These are phyloP conservation scores for Tetropium fuscum DNA, from an alignment of 2,888 invertebrate genomes.

Conservation along the genomic window DNA sequence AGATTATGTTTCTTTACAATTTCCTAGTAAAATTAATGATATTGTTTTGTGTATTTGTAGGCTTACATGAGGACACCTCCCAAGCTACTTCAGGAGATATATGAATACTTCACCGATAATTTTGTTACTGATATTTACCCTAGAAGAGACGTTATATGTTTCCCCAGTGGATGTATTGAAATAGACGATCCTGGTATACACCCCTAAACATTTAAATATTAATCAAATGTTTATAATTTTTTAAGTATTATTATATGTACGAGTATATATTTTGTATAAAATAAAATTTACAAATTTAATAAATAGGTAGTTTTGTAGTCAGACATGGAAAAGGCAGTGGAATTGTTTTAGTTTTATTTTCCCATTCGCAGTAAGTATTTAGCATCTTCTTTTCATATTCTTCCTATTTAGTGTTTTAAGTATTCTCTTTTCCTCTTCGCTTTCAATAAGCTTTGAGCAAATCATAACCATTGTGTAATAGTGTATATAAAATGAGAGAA, in stretches of 20 bases:
- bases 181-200: conserved; percentile 27
- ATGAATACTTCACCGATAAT: conserved; percentile 5
- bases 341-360: not conserved
- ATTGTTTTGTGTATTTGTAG: not conserved
- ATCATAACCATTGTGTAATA: no score
- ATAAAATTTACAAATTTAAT: conserved; percentile 5
- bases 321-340: not conserved
- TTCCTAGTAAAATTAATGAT: no score
- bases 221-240: not conserved
- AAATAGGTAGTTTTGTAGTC: not conserved
- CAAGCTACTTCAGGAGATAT: conserved; percentile 7
- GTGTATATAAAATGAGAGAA: no score
- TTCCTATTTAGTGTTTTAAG: no score
- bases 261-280: not conserved
- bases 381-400: no score
- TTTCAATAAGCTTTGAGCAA: no score
- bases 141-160: conserved; percentile 19
- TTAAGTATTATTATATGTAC: not conserved
- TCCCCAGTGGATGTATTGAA: conserved; percentile 31
- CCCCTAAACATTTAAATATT: conserved; percentile 5
- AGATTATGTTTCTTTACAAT: no score
- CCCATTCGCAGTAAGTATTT: no score
- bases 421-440: no score
- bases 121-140: not conserved
- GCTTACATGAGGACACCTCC: not conserved